Conservation (phyloP, 1,140 invertebrate genomes). For the Apis florea region DNA sequence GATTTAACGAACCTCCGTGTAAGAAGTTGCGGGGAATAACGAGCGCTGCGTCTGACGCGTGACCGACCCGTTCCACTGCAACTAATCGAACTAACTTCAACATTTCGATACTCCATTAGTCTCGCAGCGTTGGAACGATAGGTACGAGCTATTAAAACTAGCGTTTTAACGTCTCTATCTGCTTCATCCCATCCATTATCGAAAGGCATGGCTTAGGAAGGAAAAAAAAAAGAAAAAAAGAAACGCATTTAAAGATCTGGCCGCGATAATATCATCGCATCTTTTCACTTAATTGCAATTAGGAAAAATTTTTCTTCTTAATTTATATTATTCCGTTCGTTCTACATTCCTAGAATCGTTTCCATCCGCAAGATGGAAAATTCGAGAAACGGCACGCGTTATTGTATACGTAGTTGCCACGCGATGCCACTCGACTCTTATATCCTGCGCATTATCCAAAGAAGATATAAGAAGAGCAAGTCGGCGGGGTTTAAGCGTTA, state of each 20-base stretch:
- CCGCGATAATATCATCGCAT: not conserved
- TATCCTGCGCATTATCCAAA: conserved; percentile 22
- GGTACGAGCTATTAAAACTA: not conserved
- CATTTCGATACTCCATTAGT: conserved; percentile 16
- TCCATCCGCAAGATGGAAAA: not conserved
- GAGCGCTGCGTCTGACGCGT: conserved; percentile 26
- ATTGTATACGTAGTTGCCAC: conserved; percentile 21
- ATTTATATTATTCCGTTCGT: not conserved
- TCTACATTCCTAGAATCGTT: not conserved
- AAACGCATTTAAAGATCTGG: no score
- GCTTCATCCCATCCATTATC: not conserved
- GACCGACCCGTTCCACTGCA: conserved; percentile 17
- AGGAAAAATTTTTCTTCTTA: no score
- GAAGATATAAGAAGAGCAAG: conserved; percentile 24
- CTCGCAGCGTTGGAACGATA: not conserved
- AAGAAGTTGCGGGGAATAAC: not conserved
- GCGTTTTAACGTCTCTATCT: not conserved
- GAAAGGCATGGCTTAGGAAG: not conserved
- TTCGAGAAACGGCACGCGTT: not conserved
- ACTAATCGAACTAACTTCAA: not conserved
- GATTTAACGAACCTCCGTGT: not conserved
- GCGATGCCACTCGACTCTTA: not conserved
- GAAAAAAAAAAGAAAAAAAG: not conserved
- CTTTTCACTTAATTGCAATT: not conserved
- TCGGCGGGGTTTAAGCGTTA: conserved; percentile 19